Evolutionary conservation across 2,113 vertebrate species (phyloP), one percentile per base, ranked within the genome.

Genomic region (Turnix velox): DNA sequence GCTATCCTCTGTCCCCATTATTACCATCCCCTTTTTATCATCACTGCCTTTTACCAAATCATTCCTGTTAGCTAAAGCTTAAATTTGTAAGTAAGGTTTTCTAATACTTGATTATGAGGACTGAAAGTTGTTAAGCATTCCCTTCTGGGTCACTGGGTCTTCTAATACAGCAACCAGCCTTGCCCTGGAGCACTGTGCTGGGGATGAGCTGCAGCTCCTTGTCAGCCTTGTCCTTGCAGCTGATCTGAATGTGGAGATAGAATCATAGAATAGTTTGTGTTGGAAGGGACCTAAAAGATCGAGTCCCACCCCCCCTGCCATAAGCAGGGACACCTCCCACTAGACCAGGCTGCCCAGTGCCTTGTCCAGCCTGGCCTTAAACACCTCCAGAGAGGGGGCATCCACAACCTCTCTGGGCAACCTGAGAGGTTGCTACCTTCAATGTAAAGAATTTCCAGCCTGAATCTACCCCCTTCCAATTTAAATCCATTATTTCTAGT

Each of bases 31-130:
- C 30, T 33, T 66, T 71, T 49, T 33, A 48, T 63, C 67, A 82
- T 18, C 49, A 45, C 15, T 43, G 23, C 18, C 20, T 84, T 48
- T 66, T 76, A 3, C 48, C 35, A 49, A 69, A 84, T 81, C 31
- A 49, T 57, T 55, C 52, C 57, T 73, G 23, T 54, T 58, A 73
- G 71, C 33, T 42, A 86, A 84, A 61, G 30, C 10, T 33, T 80
- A 51, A 27, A n/a, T 85, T 87, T 81, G 30, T 63, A 90, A 66
- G 79, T 31, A 77, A 17, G 9, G 16, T 17, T 90, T 93, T 77
- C 57, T 84, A 66, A 45, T 27, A 57, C 7, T 40, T 77, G 78
- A 82, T 96, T 94, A 92, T 28, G 54, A 88, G 87, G 72, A 81
- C 6, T 27, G 51, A 59, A 59, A 49, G 28, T 7, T 80, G 62